phyloP scores from a whole-genome alignment of 2,888 invertebrate species.

The Penaeus monodon region DNA sequence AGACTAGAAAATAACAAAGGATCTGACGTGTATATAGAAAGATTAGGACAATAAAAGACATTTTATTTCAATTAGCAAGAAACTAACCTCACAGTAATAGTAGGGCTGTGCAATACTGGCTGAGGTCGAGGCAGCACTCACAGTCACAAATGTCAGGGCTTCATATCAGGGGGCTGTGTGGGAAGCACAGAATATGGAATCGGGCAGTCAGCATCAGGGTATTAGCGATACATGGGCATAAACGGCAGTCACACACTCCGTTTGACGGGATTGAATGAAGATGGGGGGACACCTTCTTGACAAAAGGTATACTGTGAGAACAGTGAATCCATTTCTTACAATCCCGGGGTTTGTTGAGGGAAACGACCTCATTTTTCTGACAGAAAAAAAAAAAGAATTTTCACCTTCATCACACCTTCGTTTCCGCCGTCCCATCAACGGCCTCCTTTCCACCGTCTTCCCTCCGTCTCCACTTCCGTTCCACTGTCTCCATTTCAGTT shows the following conservation, averaged over 20 bases:
- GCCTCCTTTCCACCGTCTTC: not conserved
- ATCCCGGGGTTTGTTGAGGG: slow-evolving; percentile 58
- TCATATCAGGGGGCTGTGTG: slow-evolving; percentile 20
- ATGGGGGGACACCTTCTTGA: slow-evolving; percentile 57
- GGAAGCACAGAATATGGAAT: slow-evolving; percentile 41
- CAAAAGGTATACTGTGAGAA: slow-evolving; percentile 33
- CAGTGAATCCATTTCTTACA: slow-evolving; percentile 62
- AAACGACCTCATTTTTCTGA: slow-evolving; percentile 47
- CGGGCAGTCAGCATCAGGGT: slow-evolving; percentile 24
- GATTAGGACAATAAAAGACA: not conserved
- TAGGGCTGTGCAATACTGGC: slow-evolving; percentile 61
- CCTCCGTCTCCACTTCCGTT: not conserved
- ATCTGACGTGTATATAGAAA: not conserved
- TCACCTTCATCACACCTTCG: slow-evolving; percentile 13
- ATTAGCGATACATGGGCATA: slow-evolving; percentile 53
- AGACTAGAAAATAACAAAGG: not conserved
- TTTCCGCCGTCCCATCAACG: not conserved
- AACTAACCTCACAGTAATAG: slow-evolving; percentile 59
- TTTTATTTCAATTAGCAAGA: not conserved
- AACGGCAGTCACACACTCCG: slow-evolving; percentile 65
- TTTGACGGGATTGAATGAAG: slow-evolving; percentile 59
- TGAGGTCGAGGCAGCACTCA: slow-evolving; percentile 60
- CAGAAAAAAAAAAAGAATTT: slow-evolving; percentile 26
- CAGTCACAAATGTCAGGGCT: slow-evolving; percentile 63
- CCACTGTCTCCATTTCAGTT: too few species aligned